These are phyloP conservation scores for Synanthedon tipuliformis DNA, from an alignment of 2,888 invertebrate genomes.

Conservation along the genomic window DNA sequence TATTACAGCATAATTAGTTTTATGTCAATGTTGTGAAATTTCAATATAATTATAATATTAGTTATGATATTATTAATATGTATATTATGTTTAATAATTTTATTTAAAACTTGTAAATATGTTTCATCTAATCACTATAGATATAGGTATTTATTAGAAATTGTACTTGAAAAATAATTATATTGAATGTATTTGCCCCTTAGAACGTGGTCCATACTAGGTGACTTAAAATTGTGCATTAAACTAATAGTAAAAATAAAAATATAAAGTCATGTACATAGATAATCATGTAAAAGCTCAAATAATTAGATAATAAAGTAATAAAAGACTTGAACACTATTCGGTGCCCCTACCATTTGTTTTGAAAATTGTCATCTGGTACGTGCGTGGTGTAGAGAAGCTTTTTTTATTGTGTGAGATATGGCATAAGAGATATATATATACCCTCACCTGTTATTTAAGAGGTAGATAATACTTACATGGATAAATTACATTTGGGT, in stretches of 20 bases:
- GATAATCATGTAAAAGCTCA: slow-evolving; percentile 60
- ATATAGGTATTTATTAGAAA: no score
- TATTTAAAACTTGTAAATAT: slow-evolving; percentile 1
- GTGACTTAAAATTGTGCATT: slow-evolving; percentile 68
- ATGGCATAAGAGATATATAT: no score
- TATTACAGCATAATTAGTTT: slow-evolving; percentile 11
- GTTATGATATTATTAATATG: slow-evolving; percentile 11
- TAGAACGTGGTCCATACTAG: slow-evolving; percentile 68
- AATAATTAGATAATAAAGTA: slow-evolving; percentile 45
- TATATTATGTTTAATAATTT: not conserved
- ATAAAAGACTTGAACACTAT: slow-evolving; percentile 60
- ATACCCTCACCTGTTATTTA: no score
- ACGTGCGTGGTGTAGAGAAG: no score
- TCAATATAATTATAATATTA: not conserved
- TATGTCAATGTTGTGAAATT: slow-evolving; percentile 37
- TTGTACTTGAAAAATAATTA: not conserved
- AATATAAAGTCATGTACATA: slow-evolving; percentile 42
- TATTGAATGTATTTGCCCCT: slow-evolving; percentile 27
- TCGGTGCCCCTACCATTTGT: slow-evolving; percentile 15
- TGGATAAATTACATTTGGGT: no score
- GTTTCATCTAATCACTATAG: no score
- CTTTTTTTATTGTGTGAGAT: no score
- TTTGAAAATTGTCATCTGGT: no score
- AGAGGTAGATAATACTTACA: no score
- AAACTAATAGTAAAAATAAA: slow-evolving; percentile 48